These are phyloP conservation scores for Pangasianodon hypophthalmus DNA, from an alignment of 2,113 vertebrate species.

Conservation along the genomic window DNA sequence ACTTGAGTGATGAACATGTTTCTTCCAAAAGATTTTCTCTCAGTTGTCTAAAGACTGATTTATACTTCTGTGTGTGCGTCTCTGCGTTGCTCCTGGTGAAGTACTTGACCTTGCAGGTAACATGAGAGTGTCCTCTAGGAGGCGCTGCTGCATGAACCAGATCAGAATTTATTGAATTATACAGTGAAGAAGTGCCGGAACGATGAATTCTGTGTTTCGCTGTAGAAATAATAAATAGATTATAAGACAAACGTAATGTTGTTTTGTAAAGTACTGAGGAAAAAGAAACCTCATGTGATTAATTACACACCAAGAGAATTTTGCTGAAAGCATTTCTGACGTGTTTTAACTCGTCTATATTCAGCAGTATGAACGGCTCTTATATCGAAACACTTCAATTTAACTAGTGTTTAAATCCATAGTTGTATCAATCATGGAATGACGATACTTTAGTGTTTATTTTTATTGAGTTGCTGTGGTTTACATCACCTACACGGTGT, in stretches of 20 bases:
- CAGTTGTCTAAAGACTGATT: background rate
- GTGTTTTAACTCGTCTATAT: background rate
- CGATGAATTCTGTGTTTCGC: background rate
- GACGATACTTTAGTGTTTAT: background rate
- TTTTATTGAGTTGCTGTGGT: background rate
- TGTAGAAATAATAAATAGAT: background rate
- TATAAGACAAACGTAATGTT: background rate
- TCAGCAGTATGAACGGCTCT: background rate
- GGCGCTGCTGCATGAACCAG: background rate
- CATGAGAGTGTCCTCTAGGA: background rate
- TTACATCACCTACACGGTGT: background rate
- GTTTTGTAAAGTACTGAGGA: background rate
- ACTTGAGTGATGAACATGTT: background rate
- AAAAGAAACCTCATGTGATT: background rate
- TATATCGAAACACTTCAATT: background rate
- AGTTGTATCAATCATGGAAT: background rate
- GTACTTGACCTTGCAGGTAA: background rate
- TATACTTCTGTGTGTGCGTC: background rate
- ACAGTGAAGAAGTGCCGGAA: background rate
- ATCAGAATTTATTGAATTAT: background rate
- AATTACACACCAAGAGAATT: background rate
- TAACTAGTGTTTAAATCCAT: background rate
- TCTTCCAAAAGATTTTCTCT: background rate
- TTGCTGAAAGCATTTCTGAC: background rate
- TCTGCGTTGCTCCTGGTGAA: background rate